Evolutionary conservation across 2,113 vertebrate species (phyloP).

Genomic region (Lontra canadensis): DNA sequence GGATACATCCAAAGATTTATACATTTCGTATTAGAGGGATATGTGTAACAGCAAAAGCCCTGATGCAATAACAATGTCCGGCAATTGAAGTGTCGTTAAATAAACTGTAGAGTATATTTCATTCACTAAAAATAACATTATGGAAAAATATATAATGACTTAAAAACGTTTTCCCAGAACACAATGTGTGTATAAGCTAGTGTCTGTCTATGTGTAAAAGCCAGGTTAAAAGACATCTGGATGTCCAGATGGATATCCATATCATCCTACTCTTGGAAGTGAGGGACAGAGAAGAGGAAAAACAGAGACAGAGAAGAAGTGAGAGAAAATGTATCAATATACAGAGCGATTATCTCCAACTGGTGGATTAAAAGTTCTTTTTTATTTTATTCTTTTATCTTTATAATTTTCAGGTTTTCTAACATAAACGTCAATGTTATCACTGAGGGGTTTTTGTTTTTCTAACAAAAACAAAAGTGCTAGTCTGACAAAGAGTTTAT

Average conservation of each 20-base stretch:
- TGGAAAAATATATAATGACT: neutral
- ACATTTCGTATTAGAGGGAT: neutral
- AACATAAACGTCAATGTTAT: neutral
- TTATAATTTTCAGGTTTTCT: neutral
- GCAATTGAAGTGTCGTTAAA: neutral
- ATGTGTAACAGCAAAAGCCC: neutral
- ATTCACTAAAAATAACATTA: constrained; percentile 30
- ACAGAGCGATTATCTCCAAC: neutral
- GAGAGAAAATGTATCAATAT: neutral
- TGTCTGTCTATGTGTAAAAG: neutral
- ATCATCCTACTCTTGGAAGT: neutral
- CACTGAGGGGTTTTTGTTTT: neutral
- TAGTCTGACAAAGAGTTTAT: neutral
- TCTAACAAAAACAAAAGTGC: neutral
- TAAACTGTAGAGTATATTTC: neutral
- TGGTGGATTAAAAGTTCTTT: neutral
- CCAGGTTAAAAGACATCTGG: neutral
- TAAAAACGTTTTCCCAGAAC: neutral
- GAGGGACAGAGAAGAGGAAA: neutral
- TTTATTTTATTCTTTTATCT: neutral
- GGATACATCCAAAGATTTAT: neutral
- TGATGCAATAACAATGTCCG: neutral
- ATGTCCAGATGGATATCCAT: neutral
- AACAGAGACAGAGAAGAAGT: too few relatives aligned
- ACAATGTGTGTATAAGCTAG: neutral